Conservation (phyloP, 2,113 vertebrate genomes). For the Heptranchias perlo region DNA sequence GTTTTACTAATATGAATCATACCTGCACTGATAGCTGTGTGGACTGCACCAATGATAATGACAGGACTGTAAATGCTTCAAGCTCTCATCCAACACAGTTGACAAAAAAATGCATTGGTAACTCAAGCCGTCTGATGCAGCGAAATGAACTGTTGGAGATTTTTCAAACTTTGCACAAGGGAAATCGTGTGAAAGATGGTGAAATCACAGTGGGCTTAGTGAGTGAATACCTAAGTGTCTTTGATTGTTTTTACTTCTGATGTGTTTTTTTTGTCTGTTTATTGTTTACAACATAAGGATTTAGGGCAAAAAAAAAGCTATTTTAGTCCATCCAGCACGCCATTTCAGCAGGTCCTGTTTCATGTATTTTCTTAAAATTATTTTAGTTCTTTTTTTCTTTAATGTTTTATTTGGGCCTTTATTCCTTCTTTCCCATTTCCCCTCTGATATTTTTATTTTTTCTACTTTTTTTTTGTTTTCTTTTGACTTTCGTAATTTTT, state of each 20-base stretch:
- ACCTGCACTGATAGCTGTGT: neutral
- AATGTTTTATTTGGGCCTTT: neutral
- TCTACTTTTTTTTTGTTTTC: neutral
- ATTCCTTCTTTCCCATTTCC: neutral
- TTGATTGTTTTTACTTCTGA: constrained; percentile 40
- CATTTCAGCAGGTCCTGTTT: neutral
- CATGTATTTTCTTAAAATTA: neutral
- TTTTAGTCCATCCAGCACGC: neutral
- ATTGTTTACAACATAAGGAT: neutral
- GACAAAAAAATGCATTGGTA: constrained; percentile 49
- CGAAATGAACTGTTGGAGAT: constrained; percentile 76
- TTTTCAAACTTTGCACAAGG: constrained; percentile 66
- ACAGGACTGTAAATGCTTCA: constrained; percentile 31
- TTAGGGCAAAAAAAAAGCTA: neutral
- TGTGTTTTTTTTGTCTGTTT: neutral
- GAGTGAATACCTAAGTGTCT: constrained; percentile 46
- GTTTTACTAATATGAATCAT: neutral
- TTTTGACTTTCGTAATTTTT: neutral
- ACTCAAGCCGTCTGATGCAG: constrained; percentile 74
- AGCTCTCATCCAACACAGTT: neutral
- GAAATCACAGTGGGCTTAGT: constrained; percentile 92
- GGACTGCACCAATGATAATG: constrained; percentile 40
- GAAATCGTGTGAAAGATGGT: constrained; percentile 65
- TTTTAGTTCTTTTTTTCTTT: neutral
- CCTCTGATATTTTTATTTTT: neutral